Conservation (phyloP, 2,113 vertebrate species). For the Oncorhynchus mykiss region DNA sequence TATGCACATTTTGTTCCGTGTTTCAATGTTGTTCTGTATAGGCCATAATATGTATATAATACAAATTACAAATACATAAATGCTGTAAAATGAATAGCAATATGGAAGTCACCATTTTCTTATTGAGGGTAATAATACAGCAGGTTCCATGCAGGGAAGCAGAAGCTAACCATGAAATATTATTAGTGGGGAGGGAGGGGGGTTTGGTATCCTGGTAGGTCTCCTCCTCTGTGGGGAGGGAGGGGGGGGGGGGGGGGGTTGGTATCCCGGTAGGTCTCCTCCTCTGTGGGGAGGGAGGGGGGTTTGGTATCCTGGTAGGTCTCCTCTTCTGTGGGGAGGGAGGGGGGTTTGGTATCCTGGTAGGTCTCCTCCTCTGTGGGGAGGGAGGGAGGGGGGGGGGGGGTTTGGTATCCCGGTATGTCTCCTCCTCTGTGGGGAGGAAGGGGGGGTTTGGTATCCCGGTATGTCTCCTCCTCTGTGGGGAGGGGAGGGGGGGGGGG, state of each 20-base stretch:
- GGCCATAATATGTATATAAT: slow-evolving; percentile 64
- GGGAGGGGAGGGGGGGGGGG: no score
- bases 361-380: no score
- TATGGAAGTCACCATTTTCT: slow-evolving; percentile 77
- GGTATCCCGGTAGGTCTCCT: no score
- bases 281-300: not conserved
- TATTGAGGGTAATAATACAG: slow-evolving; percentile 61
- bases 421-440: no score
- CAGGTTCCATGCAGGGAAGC: slow-evolving; percentile 85
- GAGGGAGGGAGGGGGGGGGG: no score
- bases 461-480: no score
- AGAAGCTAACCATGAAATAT: slow-evolving; percentile 70
- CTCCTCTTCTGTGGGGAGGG: not conserved
- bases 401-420: no score
- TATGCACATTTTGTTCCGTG: slow-evolving; percentile 55
- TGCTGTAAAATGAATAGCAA: slow-evolving; percentile 74
- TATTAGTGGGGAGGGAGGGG: slow-evolving; percentile 32
- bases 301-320: slow-evolving; percentile 20
- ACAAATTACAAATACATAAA: slow-evolving; percentile 51
- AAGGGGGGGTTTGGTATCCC: no score
- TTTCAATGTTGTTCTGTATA: slow-evolving; percentile 9
- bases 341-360: no score
- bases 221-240: no score
- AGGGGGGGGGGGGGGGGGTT: no score
- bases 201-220: no score